Percentiles rank a stretch among this genome's conserved stretches.
Conservation (phyloP, 2,888 invertebrate genomes). For the Trachelus tabidus region DNA sequence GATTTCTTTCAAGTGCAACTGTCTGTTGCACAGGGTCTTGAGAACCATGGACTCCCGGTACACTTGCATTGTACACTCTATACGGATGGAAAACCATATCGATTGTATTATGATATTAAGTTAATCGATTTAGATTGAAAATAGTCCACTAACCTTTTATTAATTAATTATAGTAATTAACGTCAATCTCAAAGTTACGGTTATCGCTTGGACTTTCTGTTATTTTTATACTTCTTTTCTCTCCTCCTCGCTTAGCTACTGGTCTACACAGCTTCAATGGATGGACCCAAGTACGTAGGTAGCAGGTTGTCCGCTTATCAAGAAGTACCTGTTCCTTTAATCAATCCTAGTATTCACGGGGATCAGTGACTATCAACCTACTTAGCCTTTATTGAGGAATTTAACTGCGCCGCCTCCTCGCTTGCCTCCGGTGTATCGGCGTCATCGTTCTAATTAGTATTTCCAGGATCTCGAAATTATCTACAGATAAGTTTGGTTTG, state of each 20-base stretch:
- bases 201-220: neutral
- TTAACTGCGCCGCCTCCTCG: neutral
- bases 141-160: neutral
- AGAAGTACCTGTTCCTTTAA: neutral
- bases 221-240: neutral
- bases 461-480: too few relatives aligned
- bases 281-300: neutral
- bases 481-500: neutral
- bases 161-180: neutral
- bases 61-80: neutral
- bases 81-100: neutral
- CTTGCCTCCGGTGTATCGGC: too few relatives aligned
- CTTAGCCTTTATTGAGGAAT: neutral
- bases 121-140: neutral
- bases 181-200: neutral
- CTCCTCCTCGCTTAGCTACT: neutral
- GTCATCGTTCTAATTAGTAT: too few relatives aligned
- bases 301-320: neutral
- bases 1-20: neutral
- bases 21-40: neutral
- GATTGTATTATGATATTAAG: neutral
- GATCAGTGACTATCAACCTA: neutral
- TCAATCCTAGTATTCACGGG: neutral
- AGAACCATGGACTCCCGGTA: neutral
- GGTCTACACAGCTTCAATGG: neutral